Base-by-base conservation (phyloP, 2,888 invertebrate species). In the Laspeyria flexula region DNA sequence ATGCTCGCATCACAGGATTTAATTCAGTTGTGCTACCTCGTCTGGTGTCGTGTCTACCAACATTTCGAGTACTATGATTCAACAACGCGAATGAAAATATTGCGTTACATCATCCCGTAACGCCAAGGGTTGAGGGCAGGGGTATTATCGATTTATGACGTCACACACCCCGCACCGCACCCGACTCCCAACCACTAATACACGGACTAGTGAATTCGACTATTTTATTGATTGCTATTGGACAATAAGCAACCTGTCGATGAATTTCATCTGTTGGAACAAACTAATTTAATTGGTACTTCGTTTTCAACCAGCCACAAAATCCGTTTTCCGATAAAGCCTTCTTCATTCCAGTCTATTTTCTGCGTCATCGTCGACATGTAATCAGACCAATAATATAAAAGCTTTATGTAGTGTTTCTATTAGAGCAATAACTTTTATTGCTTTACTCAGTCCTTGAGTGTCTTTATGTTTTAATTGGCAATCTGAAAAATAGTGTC, bases 141-240 rank as follows among this genome's bases (percentile, higher is more conserved):
- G 49, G 53, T 57, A 46, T 29, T 73, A 82, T 80, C 63, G 81
- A 82, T 72, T 68, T 39, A 67, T 82, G 81, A 82, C 81, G 82
- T 81, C 80, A 81, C 65, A n/a, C 51, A 48, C 61, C 54, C 49
- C 60, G 52, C 71, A 62, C 58, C 60, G 60, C 63, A 60, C 64
- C 47, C 40, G 54, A 60, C 54, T 54, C 50, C 49, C 49, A 58
- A 49, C 56, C 51, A 46, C 43, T 49, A 50, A 55, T 51, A 40
- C 49, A 38, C 48, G 40, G 38, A 56, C 51, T 49, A 54, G 49
- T 35, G 43, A 45, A 43, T 42, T 45, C 51, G 34, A 33, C 33
- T 25, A 33, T 35, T 16, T 55, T 47, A 64, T 58, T 52, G 57
- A 65, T 60, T n/a, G n/a, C 47, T 47, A 46, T 47, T 15, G 37